phyloP scores from a whole-genome alignment of 1,140 invertebrate species.

The Reticulitermes speratus region DNA sequence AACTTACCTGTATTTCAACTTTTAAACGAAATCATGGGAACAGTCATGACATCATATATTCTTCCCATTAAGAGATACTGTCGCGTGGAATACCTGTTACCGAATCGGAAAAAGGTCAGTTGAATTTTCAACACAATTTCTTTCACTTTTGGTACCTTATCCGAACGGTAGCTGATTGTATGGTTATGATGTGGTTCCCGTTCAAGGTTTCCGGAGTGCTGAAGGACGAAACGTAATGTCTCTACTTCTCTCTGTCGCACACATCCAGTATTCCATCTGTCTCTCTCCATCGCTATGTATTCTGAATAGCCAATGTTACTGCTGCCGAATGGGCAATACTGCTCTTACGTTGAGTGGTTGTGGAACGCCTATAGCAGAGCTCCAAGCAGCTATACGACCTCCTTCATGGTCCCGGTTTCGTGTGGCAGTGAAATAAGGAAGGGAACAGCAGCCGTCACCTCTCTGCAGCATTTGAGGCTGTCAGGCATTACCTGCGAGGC shows the following conservation, averaged over 20 bases:
- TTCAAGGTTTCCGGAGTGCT: background rate
- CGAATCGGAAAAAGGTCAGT: too few species aligned
- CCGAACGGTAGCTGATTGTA: background rate
- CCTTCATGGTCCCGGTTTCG: background rate
- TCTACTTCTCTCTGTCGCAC: background rate
- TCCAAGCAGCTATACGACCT: background rate
- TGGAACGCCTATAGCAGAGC: background rate
- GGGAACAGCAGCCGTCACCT: background rate
- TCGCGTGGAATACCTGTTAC: too few species aligned
- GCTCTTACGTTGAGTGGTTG: background rate
- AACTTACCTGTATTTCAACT: too few species aligned
- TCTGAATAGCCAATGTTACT: conserved; percentile 16
- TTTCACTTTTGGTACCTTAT: background rate
- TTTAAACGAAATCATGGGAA: too few species aligned
- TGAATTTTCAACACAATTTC: background rate
- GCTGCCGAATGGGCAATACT: background rate
- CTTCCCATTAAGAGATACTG: too few species aligned
- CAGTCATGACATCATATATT: too few species aligned
- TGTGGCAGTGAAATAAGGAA: background rate
- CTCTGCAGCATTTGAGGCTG: background rate
- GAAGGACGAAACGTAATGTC: background rate
- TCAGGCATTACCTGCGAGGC: background rate
- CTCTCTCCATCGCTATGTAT: background rate
- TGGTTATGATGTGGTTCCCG: background rate
- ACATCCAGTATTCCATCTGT: background rate